Evolutionary conservation across 2,113 vertebrate species (phyloP), one percentile per base, ranked within the genome.

Genomic region (Panurus biarmicus): DNA sequence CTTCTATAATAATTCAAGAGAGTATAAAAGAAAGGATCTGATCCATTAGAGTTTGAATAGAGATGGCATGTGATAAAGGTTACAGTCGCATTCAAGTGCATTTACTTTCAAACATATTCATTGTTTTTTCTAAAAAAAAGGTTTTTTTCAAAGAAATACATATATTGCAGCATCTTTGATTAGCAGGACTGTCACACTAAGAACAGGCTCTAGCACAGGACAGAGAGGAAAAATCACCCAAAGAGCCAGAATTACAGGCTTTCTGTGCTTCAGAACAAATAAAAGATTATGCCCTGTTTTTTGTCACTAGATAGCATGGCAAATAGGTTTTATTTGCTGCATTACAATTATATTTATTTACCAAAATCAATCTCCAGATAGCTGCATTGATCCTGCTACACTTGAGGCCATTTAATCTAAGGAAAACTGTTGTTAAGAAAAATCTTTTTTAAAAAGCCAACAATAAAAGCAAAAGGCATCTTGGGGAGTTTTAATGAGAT

Each of bases 331-430:
- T 96, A 61, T 95, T 95, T 94, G 47, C 65, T 87, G n/a, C 84
- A 88, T 96, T 72, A 80, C 50, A 79, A 79, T 97, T 93, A 95
- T 95, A 97, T 97, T 96, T 96, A 90, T 95, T 96, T 96, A 91
- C 64, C 73, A 91, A 87, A 95, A 94, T 64, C 88, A 95, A 47
- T 87, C 76, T 94, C 45, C 38, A 64, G 73, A 92, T 88, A 96
- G 79, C 42, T 70, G 60, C 85, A 97, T 96, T 96, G 96, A 97
- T 97, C 85, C 69, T 53, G 69, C 36, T 64, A 83, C 79, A 91
- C 92, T 91, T 76, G 66, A 96, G 86, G 88, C 62, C 44, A 22
- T 92, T 97, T 96, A 95, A 96, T 91, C 56, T 66, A 79, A 97
- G 95, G 79, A 95, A 96, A 96, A 92, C 28, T 62, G 48, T 82